Base-by-base conservation (phyloP, 1,140 invertebrate species). In the Brachionus asplanchnoidis region DNA sequence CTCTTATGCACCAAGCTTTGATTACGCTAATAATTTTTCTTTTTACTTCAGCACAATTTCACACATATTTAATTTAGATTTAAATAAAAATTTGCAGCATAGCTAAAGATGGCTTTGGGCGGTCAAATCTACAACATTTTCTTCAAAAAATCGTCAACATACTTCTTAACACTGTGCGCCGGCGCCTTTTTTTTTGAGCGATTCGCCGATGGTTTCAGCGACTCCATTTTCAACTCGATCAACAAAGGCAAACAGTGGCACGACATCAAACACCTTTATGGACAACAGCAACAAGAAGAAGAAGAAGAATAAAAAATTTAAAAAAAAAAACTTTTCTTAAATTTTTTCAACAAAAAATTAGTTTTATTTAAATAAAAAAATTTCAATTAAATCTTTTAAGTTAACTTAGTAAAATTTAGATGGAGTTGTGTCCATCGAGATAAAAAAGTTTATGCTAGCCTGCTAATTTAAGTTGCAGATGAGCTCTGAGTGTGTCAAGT, bases 141-240 rank as follows among this genome's bases (percentile, higher is more conserved):
- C 8, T 82, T 82, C 79, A 82, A 82, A 82, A 82, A 82, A 68
- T 82, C 79, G 26, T 82, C 79, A 20, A 82, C 79, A 60, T 82
- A 65, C 79, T 82, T 82, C 65, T 20, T 82, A 26, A 32, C 53
- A 12, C 40, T 82, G 40, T 60, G 53, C n/a, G 79, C 53, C 14
- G 79, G 79, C 40, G 53, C 79, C 5, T 68, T 82, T 11, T 82
- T 82, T 36, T 82, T 82, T 42, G 79, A 82, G 44, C 79, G 79
- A n/a, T 60, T 82, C 46, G 65, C 79, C 53, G 79, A 82, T 9
- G 26, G 53, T 44, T 12, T 65, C 17, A 68, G 53, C 53, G 79
- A 82, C 60, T 20, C 53, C 26, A 36, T 82, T 23, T 82, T 82
- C 79, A 36, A 82, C 40, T 65, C 79, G 2, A 82, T 82, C 17